phyloP scores from a whole-genome alignment of 2,888 invertebrate genomes.

The Philonicus albiceps region DNA sequence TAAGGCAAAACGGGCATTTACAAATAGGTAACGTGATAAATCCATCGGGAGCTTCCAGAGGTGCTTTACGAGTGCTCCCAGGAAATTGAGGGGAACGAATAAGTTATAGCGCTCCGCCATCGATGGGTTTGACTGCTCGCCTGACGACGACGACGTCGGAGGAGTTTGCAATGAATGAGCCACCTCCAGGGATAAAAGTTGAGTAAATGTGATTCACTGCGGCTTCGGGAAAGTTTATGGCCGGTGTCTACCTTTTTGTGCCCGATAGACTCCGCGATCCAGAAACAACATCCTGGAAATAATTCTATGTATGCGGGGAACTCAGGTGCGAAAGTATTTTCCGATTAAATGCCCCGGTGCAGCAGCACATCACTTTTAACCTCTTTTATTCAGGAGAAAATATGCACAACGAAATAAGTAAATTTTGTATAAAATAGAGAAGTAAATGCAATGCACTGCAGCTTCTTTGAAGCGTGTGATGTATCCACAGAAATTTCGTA shows the following conservation, averaged over 20 bases:
- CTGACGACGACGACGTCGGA: neutral
- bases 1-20: neutral
- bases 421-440: neutral
- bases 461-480: neutral
- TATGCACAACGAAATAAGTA: neutral
- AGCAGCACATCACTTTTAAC: neutral
- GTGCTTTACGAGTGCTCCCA: neutral
- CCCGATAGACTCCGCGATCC: neutral
- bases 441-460: neutral
- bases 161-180: neutral
- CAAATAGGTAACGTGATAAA: neutral
- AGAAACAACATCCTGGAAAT: neutral
- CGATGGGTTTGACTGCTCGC: neutral
- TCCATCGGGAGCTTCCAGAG: neutral
- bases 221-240: neutral
- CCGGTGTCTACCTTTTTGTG: neutral
- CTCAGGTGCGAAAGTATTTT: neutral
- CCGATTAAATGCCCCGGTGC: neutral
- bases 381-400: neutral
- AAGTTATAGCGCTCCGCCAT: neutral
- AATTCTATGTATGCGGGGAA: neutral
- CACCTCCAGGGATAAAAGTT: neutral
- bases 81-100: constrained; percentile 30
- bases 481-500: neutral
- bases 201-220: neutral